phyloP scores from a whole-genome alignment of 2,797 vertebrate species.

The Neosilurus hyrtlii region DNA sequence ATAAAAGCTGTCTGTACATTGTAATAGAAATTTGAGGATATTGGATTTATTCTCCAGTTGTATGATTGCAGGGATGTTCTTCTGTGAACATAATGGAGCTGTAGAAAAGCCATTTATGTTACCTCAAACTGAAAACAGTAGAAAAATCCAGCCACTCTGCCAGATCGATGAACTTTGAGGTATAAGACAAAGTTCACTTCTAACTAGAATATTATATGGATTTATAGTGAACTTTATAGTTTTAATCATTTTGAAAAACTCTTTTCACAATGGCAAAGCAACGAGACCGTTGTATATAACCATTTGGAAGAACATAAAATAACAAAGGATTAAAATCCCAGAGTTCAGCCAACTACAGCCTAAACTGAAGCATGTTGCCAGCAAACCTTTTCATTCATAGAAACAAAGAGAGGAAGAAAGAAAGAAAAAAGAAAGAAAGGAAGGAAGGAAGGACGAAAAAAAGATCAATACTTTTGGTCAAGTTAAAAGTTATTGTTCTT shows the following conservation, averaged over 20 bases:
- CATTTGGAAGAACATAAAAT: not conserved
- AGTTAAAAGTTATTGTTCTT: not conserved
- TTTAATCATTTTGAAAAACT: constrained; percentile 14
- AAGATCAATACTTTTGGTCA: not conserved
- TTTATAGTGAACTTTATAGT: constrained; percentile 26
- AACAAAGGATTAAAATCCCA: not conserved
- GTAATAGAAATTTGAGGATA: constrained; percentile 65
- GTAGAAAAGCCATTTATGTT: constrained; percentile 7
- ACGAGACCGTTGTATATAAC: not conserved
- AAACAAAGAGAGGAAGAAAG: not conserved
- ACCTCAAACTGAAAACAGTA: constrained; percentile 2
- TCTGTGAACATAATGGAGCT: not conserved
- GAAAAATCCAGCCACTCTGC: not conserved
- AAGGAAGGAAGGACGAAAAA: not conserved
- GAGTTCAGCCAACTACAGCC: constrained; percentile 7
- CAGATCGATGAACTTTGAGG: not conserved
- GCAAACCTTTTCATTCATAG: not conserved
- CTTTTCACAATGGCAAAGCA: constrained; percentile 3
- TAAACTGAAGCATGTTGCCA: not conserved
- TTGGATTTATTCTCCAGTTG: constrained; percentile 57
- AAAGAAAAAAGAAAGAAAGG: no score
- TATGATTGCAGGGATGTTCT: constrained; percentile 44
- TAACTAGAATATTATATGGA: constrained; percentile 24
- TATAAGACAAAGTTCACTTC: constrained; percentile 21
- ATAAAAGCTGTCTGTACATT: constrained; percentile 71